A percentile compares a stretch with the other conserved stretches of the same genome.
Evolutionary conservation across 2,113 vertebrate species (phyloP).

Genomic region (Uria aalge): DNA sequence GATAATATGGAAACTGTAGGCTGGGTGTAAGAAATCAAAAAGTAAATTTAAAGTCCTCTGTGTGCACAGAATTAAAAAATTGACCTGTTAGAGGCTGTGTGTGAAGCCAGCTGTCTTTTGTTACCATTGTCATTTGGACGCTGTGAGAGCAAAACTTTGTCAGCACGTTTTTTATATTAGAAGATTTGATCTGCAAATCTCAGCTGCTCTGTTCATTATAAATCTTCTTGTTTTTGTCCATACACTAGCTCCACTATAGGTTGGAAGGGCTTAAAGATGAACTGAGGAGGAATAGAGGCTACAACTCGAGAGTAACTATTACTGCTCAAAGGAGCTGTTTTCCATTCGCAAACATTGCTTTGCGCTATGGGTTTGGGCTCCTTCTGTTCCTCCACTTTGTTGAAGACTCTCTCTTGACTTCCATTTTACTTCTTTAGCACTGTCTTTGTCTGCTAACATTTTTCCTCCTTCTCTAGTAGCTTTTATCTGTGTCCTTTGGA

Average conservation of each 20-base stretch:
- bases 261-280: conserved; percentile 99
- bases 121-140: conserved; percentile 67
- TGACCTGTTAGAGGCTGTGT: conserved; percentile 29
- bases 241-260: conserved; percentile 99
- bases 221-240: conserved; percentile 90
- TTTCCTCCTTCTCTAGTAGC: conserved; percentile 71
- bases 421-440: conserved; percentile 82
- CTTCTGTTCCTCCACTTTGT: conserved; percentile 82
- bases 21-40: conserved; percentile 41
- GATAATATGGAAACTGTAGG: conserved; percentile 42
- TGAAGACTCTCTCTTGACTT: conserved; percentile 82
- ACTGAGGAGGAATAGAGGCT: conserved; percentile 97
- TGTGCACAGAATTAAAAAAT: conserved; percentile 64
- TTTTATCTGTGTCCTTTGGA: conserved; percentile 77
- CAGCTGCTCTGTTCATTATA: conserved; percentile 85
- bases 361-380: conserved; percentile 83
- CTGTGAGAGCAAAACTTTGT: conserved; percentile 67
- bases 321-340: conserved; percentile 88
- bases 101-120: conserved; percentile 61
- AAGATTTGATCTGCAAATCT: conserved; percentile 78
- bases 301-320: conserved; percentile 99
- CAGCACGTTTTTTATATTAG: conserved; percentile 64
- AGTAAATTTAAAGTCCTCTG: conserved; percentile 48
- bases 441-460: conserved; percentile 80
- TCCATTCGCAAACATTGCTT: conserved; percentile 89